Conservation (phyloP, 2,113 vertebrate species). For the Parus major region DNA sequence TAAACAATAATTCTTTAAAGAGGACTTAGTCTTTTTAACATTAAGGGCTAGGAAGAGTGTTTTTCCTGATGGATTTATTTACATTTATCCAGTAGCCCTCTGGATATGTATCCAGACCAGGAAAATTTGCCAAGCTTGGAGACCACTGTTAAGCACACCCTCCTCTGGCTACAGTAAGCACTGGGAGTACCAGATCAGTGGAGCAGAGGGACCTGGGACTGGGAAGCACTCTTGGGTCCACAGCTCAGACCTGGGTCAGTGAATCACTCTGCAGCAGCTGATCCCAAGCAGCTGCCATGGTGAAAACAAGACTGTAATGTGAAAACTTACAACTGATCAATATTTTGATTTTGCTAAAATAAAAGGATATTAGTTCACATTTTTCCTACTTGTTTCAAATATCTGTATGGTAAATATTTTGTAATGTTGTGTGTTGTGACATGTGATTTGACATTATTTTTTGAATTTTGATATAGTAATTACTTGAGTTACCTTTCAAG, state of each 20-base stretch:
- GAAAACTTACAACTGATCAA: not conserved
- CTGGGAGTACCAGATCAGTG: rapidly evolving
- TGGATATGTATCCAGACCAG: not conserved
- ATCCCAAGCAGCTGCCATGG: not conserved
- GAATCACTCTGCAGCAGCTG: not conserved
- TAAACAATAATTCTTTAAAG: not conserved
- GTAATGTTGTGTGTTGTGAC: not conserved
- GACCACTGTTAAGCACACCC: rapidly evolving
- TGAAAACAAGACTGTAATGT: not conserved
- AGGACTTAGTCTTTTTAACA: not conserved
- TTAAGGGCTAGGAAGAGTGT: not conserved
- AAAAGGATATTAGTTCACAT: not conserved
- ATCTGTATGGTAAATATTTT: not conserved
- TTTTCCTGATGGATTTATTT: not conserved
- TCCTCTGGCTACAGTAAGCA: not conserved
- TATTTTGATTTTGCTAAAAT: not conserved
- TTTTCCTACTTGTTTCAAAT: not conserved
- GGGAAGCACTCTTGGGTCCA: not conserved
- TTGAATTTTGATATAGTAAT: not conserved
- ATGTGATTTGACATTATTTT: not conserved
- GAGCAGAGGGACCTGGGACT: not conserved
- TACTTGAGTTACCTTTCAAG: not conserved
- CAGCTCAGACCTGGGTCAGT: not conserved
- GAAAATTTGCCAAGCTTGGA: not conserved
- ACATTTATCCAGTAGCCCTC: not conserved